phyloP scores from a whole-genome alignment of 2,113 vertebrate genomes.

The Scortum barcoo region DNA sequence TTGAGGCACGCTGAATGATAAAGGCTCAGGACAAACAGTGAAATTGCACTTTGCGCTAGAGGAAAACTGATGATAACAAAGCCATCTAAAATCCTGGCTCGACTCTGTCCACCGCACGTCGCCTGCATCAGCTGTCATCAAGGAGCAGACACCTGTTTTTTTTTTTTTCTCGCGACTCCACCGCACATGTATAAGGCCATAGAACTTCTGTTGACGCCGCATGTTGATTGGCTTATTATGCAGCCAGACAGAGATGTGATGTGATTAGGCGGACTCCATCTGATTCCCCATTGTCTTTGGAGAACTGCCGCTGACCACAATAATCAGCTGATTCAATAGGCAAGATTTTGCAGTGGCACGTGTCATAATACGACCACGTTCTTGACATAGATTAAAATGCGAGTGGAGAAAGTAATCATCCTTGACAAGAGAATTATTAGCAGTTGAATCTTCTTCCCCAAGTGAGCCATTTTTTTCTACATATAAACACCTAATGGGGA shows the following conservation, averaged over 20 bases:
- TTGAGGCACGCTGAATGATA: constrained; percentile 47
- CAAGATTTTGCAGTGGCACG: constrained; percentile 7
- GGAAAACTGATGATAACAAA: constrained; percentile 37
- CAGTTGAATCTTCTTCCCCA: neutral
- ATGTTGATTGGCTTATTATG: constrained; percentile 63
- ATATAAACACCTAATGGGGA: neutral
- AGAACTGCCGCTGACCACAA: constrained; percentile 32
- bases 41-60: constrained; percentile 29
- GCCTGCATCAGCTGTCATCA: neutral
- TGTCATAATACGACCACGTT: neutral
- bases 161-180: constrained; percentile 25
- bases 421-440: neutral
- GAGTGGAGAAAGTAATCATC: neutral
- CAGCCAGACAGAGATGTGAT: constrained; percentile 32
- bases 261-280: constrained; percentile 31
- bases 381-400: constrained; percentile 12
- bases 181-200: neutral
- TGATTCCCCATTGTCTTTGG: constrained; percentile 62
- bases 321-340: constrained; percentile 43
- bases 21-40: constrained; percentile 44
- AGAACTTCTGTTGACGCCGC: constrained; percentile 21
- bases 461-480: constrained; percentile 11
- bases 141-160: neutral
- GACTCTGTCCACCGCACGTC: neutral
- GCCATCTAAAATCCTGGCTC: neutral